Evolutionary conservation across 2,888 invertebrate species (phyloP), one percentile per base, ranked within the genome.

Genomic region (Macrosiphum euphorbiae): DNA sequence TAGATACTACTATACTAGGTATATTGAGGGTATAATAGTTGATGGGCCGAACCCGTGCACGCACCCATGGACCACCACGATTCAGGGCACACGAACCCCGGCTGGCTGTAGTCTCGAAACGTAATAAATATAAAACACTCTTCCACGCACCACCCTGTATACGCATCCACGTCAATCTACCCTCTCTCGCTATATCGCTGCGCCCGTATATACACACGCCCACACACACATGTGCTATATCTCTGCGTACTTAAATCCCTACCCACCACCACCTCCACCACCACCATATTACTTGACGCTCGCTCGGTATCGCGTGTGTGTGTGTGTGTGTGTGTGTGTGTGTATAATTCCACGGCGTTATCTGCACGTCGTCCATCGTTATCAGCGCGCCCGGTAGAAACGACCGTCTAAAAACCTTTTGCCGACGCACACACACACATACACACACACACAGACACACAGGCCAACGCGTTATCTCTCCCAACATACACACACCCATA

Each of bases 401-500:
- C 91, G 52, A 86, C 91, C 92, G 84, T 93, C 92, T 88, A 89
- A 93, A 93, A 93, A 88, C 92, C 92, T 93, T 88, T 88, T 84
- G 89, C 89, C 88, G 26, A 35, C 85, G 20, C 84, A 8, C 91
- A 44, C 52, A 41, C 91, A 47, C 61, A 35, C 90, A 90, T 47
- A 20, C 61, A 35, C 58, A 41, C 78, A 84, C 52, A 52, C 55
- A 52, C 20, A n/a, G 20, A 58, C 55, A 84, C 55, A 44, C 10
- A n/a, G 26, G 41, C 58, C 8, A 28, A 47, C 35, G 35, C 41
- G 41, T 61, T 92, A 92, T 92, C 91, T 91, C 55, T 90, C 35
- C 11, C 85, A 8, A 44, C 58, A 58, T n/a, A 44, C 58, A 55
- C 91, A 87, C 58, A 86, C 91, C 4, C 52, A 55, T 20, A 20